A percentile compares a stretch with the other conserved stretches of the same genome.
phyloP scores from a whole-genome alignment of 2,888 invertebrate species.

The Halictus ligatus region DNA sequence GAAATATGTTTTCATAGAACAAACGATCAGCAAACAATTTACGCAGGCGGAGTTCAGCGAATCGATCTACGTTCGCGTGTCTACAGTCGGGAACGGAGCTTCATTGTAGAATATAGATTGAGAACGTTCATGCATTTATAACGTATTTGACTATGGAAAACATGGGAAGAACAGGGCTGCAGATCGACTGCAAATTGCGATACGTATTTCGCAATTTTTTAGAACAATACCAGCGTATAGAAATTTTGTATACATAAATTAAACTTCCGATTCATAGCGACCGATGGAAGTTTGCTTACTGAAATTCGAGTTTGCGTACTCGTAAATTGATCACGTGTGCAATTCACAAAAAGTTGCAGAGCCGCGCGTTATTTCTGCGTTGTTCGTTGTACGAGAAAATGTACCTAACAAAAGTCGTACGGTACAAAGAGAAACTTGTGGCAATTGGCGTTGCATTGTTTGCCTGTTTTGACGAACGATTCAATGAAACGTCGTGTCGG shows the following conservation, averaged over 20 bases:
- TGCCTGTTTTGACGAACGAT: not conserved
- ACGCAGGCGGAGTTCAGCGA: not conserved
- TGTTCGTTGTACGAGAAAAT: not conserved
- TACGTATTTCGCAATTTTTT: not conserved
- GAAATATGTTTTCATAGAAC: not conserved
- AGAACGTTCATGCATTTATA: not conserved
- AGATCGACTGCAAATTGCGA: too few species aligned
- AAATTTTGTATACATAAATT: not conserved
- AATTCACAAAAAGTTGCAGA: not conserved
- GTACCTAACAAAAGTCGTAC: not conserved
- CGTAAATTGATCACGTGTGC: not conserved
- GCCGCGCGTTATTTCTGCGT: not conserved
- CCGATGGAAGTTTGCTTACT: not conserved
- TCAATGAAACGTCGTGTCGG: too few species aligned
- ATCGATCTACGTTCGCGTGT: not conserved
- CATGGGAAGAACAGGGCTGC: not conserved
- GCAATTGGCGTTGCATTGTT: not conserved
- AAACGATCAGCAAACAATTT: not conserved
- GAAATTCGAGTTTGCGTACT: not conserved
- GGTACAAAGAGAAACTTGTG: not conserved
- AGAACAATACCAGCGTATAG: not conserved
- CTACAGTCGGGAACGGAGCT: not conserved
- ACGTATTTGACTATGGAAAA: not conserved
- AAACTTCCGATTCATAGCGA: not conserved
- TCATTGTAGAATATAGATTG: not conserved